Percentiles rank a stretch among this genome's conserved stretches.
Evolutionary conservation across 2,797 vertebrate genomes (phyloP).

Genomic region (Pitangus sulphuratus): DNA sequence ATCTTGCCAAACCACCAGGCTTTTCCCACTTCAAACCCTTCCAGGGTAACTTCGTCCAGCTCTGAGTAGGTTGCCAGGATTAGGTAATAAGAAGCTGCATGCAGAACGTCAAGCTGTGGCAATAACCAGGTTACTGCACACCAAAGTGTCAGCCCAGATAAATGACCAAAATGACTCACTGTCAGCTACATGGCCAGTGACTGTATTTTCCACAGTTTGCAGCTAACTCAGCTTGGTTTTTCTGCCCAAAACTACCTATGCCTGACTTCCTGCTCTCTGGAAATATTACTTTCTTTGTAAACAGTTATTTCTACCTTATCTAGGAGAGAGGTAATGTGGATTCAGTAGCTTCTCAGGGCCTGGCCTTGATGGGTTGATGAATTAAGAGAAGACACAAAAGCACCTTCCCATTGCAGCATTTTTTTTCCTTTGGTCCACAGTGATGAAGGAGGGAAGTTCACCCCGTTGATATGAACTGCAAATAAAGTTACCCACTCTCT

Average conservation of each 20-base stretch:
- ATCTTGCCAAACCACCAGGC: background rate
- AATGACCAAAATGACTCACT: background rate
- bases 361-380: background rate
- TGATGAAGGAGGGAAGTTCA: background rate
- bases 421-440: background rate
- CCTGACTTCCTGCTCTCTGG: background rate
- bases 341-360: background rate
- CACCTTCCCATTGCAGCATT: background rate
- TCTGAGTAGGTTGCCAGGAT: background rate
- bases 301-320: background rate
- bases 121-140: background rate
- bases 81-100: background rate
- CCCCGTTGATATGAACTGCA: background rate
- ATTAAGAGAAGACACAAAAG: background rate
- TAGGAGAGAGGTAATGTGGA: background rate
- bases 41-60: background rate
- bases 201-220: background rate
- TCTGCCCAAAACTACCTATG: background rate
- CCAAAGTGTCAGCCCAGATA: background rate
- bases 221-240: background rate
- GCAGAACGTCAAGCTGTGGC: background rate
- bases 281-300: constrained; percentile 5
- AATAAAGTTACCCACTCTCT: background rate
- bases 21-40: background rate
- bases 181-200: background rate